Percentiles rank a stretch among this genome's conserved stretches.
Evolutionary conservation across 2,888 invertebrate species (phyloP).

Genomic region (Brenthis daphne): DNA sequence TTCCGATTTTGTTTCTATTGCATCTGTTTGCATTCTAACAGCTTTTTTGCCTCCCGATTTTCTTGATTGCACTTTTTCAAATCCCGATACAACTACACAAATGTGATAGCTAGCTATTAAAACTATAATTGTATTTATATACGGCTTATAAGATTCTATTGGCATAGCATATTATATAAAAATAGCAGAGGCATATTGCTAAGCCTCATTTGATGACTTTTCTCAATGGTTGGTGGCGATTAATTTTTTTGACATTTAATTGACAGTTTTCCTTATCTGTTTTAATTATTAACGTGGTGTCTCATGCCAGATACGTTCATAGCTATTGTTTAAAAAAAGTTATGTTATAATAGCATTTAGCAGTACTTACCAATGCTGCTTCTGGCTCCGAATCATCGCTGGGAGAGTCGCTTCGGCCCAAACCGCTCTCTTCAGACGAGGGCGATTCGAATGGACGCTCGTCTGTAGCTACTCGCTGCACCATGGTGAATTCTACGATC

Average conservation of each 20-base stretch:
- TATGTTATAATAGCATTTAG: neutral
- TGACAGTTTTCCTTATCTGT: neutral
- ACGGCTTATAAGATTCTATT: constrained; percentile 45
- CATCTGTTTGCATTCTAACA: constrained; percentile 45
- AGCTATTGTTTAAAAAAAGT: neutral
- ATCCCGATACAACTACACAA: constrained; percentile 48
- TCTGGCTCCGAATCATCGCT: constrained; percentile 71
- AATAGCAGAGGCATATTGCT: constrained; percentile 55
- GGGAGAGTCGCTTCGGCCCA: constrained; percentile 70
- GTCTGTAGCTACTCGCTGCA: constrained; percentile 69
- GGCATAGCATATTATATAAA: constrained; percentile 54
- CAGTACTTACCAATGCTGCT: constrained; percentile 66
- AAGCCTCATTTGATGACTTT: constrained; percentile 51
- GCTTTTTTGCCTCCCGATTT: constrained; percentile 35
- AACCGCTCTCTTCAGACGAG: constrained; percentile 74
- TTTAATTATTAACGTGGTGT: neutral
- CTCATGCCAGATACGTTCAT: constrained; percentile 6
- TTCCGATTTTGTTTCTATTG: constrained; percentile 46
- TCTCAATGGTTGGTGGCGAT: constrained; percentile 46
- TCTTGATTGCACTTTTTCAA: constrained; percentile 44
- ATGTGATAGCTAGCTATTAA: constrained; percentile 57
- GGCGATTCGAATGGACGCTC: constrained; percentile 74
- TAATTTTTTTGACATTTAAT: constrained; percentile 16
- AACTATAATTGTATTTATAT: constrained; percentile 52
- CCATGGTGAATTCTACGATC: constrained; percentile 63